Evolutionary conservation across 2,113 vertebrate genomes (phyloP), one percentile per base, ranked within the genome.

Genomic region (Chamaea fasciata): DNA sequence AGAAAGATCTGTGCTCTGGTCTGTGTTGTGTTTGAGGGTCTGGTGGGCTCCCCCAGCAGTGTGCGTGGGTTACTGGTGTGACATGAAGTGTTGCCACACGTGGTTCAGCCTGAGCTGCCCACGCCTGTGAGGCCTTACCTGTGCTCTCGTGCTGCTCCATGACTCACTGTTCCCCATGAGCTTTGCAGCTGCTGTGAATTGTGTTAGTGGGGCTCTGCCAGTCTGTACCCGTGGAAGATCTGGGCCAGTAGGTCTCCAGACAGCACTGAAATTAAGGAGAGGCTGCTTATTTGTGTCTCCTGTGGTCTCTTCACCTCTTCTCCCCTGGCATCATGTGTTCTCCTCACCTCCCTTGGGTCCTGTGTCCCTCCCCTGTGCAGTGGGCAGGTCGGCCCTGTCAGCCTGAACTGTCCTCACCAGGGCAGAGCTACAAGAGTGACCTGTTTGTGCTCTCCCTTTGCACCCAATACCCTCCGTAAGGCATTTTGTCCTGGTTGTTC

Each of bases 231-330:
- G 1, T 7, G 3, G 33, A 64, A 65, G 80, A 74, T 95, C 86
- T 93, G 92, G 92, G 92, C 85, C 69, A 94, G 83, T 83, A 56
- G 90, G 79, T 63, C 94, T 94, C 50, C 88, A 95, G 71, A 50
- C 85, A 77, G 86, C 75, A 4, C 42, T 50, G 68, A 57, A 50
- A 60, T 83, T 62, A 26, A 71, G 73, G 87, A 83, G 31, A 13
- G 83, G 9, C 47, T 69, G 31, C 71, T 82, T 49, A 11, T 24
- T 60, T 74, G 35, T 70, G 5, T 80, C 75, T 83, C 74, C 46
- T 16, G 75, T 67, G 92, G 39, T 31, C 46, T 44, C n/a, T 56
- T 67, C 33, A 30, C 63, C 50, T 74, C 69, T 79, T 95, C 92
- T 83, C 71, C 31, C 35, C 23, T 23, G n/a, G 46, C 16, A 20